phyloP scores from a whole-genome alignment of 1,140 invertebrate genomes.

The Bombus haemorrhoidalis region DNA sequence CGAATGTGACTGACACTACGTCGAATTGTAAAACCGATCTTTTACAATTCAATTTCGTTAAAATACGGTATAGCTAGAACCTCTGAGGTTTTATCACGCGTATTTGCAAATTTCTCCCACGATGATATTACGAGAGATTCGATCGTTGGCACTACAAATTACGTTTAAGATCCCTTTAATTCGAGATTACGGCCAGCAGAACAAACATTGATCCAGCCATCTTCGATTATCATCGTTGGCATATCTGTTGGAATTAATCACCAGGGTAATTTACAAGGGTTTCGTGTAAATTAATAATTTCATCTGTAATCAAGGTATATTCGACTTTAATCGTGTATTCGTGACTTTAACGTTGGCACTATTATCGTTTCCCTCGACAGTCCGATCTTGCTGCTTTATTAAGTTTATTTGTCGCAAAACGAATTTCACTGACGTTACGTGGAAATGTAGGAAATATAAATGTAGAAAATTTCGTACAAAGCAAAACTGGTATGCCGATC shows the following conservation, averaged over 20 bases:
- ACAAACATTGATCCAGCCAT: background rate
- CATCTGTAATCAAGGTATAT: background rate
- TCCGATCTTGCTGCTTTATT: background rate
- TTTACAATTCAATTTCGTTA: background rate
- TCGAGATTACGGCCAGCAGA: background rate
- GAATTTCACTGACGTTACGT: no score
- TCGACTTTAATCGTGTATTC: background rate
- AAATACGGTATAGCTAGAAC: background rate
- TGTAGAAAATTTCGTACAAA: background rate
- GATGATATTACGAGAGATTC: conserved; percentile 1
- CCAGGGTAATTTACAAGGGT: background rate
- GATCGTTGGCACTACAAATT: conserved; percentile 56
- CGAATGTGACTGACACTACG: background rate
- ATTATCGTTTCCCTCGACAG: background rate
- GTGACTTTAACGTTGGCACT: conserved; percentile 12
- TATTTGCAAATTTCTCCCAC: background rate
- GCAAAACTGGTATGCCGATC: background rate
- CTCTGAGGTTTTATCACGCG: background rate
- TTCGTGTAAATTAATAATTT: background rate
- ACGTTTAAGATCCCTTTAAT: background rate
- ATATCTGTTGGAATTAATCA: background rate
- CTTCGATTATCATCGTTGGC: background rate
- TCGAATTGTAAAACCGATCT: background rate
- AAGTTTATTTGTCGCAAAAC: background rate
- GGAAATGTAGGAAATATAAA: background rate